phyloP scores from a whole-genome alignment of 2,797 vertebrate genomes.

The Lithobates sylvaticus region DNA sequence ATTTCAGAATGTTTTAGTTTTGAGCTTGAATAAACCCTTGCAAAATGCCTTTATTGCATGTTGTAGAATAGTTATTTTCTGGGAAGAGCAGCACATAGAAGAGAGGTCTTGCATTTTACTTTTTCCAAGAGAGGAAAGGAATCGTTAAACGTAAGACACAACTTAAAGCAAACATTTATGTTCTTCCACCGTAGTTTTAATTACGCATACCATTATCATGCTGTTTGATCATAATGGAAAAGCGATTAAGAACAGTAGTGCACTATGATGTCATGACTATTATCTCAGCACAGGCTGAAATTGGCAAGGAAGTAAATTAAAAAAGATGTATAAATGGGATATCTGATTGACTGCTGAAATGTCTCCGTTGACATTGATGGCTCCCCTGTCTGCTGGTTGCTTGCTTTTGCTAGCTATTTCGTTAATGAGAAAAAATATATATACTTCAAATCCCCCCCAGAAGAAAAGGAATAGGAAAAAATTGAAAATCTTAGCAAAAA shows the following conservation, averaged over 20 bases:
- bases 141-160: neutral
- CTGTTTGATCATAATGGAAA: conserved; percentile 14
- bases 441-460: neutral
- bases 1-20: neutral
- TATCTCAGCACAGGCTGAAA: conserved; percentile 36
- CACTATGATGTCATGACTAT: conserved; percentile 42
- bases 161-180: neutral
- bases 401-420: conserved; percentile 5
- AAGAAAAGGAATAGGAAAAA: neutral
- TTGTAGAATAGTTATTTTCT: neutral
- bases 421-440: conserved; percentile 36
- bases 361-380: conserved; percentile 40
- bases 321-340: conserved; percentile 50
- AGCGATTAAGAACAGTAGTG: neutral
- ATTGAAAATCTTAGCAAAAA: too few relatives aligned
- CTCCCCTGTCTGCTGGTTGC: conserved; percentile 37
- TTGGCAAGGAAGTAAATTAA: conserved; percentile 35
- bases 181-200: conserved; percentile 10
- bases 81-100: neutral
- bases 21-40: neutral
- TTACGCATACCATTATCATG: neutral
- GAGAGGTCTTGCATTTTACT: neutral
- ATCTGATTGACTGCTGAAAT: conserved; percentile 39
- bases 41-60: neutral
- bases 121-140: neutral